Base-by-base conservation (phyloP, 1,140 invertebrate genomes). In the Ceratina australensis region DNA sequence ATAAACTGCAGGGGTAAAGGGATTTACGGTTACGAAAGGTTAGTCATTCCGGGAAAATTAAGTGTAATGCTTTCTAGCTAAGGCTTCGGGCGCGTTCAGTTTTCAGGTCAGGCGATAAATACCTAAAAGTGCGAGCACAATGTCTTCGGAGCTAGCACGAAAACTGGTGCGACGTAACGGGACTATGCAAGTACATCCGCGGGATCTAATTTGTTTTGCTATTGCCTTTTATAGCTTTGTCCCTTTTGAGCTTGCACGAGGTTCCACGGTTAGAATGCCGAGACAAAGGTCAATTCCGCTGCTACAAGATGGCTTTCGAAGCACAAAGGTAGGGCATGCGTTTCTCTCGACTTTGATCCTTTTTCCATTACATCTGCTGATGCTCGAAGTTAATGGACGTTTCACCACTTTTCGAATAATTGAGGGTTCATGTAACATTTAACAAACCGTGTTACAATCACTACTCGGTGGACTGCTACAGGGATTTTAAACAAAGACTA, bases 81-180 rank as follows among this genome's bases (percentile, higher is more conserved):
- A 8, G 73, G 73, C 65, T 75, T 75, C 73, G 73, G 33, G 33
- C 61, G n/a, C 63, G 61, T 74, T 66, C 72, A 66, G 63, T 75
- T 75, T 75, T 50, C 64, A 75, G 73, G 73, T 75, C 72, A 74
- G 52, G n/a, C 54, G 33, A 68, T 75, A 75, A 75, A 75, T 59
- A 75, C 73, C 24, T 75, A 68, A 75, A 75, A 75, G 73, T 68
- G 73, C 73, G n/a, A 49, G 20, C 15, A 20, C 47, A 50, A 20
- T 66, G 73, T 67, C 24, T 24, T 20, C n/a, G 24, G 26, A 24
- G 20, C 24, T 20, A 42, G 16, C 24, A 59, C 56, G 8, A 59
- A 47, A 59, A 16, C n/a, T 22, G 22, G 22, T 7, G 12, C 52
- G 8, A 50, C 3, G 5, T 24, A 1, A 15, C 16, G 15, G 33